Percentiles rank a stretch among this genome's conserved stretches.
Evolutionary conservation across 2,113 vertebrate species (phyloP).

Genomic region (zebrafish (Danio rerio)): DNA sequence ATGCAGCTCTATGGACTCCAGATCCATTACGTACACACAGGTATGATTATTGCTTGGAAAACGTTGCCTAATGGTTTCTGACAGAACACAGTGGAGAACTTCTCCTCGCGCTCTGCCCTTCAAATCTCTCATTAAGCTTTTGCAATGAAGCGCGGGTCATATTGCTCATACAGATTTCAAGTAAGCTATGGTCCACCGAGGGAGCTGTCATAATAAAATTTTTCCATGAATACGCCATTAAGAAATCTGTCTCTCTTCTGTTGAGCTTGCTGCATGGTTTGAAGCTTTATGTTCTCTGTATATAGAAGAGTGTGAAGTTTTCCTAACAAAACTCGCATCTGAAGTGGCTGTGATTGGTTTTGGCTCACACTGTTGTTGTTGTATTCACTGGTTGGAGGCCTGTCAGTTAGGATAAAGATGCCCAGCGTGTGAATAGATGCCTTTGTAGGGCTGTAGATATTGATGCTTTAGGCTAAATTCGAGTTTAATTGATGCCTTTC

Average conservation of each 20-base stretch:
- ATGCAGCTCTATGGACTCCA: slow-evolving; percentile 59
- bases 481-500: slow-evolving; percentile 22
- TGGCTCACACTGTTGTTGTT: slow-evolving; percentile 3
- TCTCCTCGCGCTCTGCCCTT: slow-evolving; percentile 24
- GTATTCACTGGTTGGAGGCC: not conserved
- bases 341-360: not conserved
- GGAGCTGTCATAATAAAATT: slow-evolving; percentile 28
- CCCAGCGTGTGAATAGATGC: slow-evolving; percentile 6
- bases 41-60: slow-evolving; percentile 71
- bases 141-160: slow-evolving; percentile 31
- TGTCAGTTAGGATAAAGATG: slow-evolving; percentile 35
- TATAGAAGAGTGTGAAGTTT: not conserved
- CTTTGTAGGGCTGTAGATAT: not conserved
- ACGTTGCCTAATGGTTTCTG: slow-evolving; percentile 64
- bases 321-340: not conserved
- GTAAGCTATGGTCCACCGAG: slow-evolving; percentile 11
- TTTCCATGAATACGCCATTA: not conserved
- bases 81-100: slow-evolving; percentile 53
- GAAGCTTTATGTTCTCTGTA: not conserved
- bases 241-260: not conserved
- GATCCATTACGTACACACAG: slow-evolving; percentile 63
- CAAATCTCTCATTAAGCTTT: slow-evolving; percentile 45
- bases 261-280: not conserved
- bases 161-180: not conserved
- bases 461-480: slow-evolving; percentile 16